These are phyloP conservation scores for Cataglyphis cursor DNA, from an alignment of 2,888 invertebrate species.

Conservation along the genomic window DNA sequence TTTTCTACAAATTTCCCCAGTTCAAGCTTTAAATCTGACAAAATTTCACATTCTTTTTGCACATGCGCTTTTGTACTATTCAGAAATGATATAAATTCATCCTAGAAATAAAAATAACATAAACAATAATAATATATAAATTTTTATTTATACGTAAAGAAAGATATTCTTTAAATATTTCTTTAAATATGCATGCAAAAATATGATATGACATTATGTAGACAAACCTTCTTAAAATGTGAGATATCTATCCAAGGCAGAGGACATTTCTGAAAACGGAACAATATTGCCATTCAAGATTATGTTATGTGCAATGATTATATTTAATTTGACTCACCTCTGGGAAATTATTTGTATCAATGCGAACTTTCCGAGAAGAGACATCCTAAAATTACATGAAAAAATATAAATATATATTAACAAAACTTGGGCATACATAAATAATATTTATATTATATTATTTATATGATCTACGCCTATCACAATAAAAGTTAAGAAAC, in stretches of 20 bases:
- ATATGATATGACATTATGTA: not conserved
- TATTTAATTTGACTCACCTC: conserved; percentile 56
- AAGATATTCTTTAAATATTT: not conserved
- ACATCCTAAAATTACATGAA: conserved; percentile 60
- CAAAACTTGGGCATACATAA: not conserved
- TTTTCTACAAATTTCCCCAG: conserved; percentile 76
- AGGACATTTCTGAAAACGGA: conserved; percentile 18
- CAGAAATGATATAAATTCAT: conserved; percentile 72
- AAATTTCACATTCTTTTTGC: conserved; percentile 77
- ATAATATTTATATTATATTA: not conserved
- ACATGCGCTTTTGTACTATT: conserved; percentile 75
- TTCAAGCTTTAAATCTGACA: conserved; percentile 76
- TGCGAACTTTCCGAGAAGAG: conserved; percentile 30
- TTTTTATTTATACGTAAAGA: not conserved
- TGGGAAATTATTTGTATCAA: conserved; percentile 37
- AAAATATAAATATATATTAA: conserved; percentile 16
- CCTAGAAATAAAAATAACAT: conserved; percentile 65
- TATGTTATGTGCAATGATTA: not conserved
- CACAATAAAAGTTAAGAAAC: conserved; percentile 1
- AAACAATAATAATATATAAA: not conserved
- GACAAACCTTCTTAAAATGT: conserved; percentile 35
- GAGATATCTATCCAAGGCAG: conserved; percentile 8
- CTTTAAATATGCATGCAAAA: not conserved
- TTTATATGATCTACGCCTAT: not conserved
- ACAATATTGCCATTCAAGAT: conserved; percentile 21